Evolutionary conservation across 2,888 invertebrate species (phyloP).

Genomic region (Muscina levida): DNA sequence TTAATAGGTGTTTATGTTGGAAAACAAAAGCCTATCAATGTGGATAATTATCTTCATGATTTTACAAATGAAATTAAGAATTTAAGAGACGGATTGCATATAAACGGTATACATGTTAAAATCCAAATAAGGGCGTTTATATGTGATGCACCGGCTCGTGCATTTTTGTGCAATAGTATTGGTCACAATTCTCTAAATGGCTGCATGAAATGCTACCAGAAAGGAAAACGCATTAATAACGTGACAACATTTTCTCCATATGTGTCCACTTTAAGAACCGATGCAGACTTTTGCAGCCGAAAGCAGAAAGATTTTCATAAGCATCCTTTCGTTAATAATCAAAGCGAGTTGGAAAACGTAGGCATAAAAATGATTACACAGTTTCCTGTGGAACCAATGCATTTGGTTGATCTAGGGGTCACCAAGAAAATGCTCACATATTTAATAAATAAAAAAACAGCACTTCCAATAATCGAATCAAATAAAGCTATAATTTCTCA

Average conservation of each 20-base stretch:
- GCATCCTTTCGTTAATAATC: background rate
- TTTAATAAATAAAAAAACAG: too few species aligned
- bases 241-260: background rate
- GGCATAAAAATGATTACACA: slow-evolving; percentile 30
- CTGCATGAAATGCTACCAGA: slow-evolving; percentile 21
- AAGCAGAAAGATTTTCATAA: slow-evolving; percentile 29
- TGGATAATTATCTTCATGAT: slow-evolving; percentile 23
- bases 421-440: slow-evolving; percentile 22
- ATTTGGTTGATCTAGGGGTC: slow-evolving; percentile 31
- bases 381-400: slow-evolving; percentile 20
- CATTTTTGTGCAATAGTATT: slow-evolving; percentile 17
- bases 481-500: too few species aligned
- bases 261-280: slow-evolving; percentile 3
- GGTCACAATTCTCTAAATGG: slow-evolving; percentile 29
- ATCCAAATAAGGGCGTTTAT: slow-evolving; percentile 26
- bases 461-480: too few species aligned
- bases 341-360: slow-evolving; percentile 15
- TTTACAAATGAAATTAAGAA: slow-evolving; percentile 3
- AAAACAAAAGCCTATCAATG: slow-evolving; percentile 1
- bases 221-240: background rate
- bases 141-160: slow-evolving; percentile 32
- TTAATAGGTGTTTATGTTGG: slow-evolving; percentile 18
- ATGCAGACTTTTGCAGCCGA: slow-evolving; percentile 20
- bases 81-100: background rate
- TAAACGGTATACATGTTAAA: background rate